Percentiles rank a stretch among this genome's conserved stretches.
phyloP scores from a whole-genome alignment of 1,140 invertebrate species.

The Frieseomelitta varia region DNA sequence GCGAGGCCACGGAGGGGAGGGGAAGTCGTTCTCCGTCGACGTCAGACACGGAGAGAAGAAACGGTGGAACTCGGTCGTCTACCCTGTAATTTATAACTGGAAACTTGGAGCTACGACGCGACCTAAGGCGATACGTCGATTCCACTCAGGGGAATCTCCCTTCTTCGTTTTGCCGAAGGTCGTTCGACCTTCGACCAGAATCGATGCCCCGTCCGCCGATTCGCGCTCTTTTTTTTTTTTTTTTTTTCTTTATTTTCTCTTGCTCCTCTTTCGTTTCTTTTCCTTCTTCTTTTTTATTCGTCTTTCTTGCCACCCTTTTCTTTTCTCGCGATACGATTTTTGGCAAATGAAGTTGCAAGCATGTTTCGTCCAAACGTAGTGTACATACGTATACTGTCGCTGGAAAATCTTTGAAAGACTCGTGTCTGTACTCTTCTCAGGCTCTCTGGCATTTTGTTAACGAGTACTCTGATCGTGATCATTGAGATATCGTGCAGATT shows the following conservation, averaged over 20 bases:
- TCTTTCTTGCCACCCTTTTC: not conserved
- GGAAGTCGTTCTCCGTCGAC: not conserved
- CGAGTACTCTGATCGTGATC: too few species aligned
- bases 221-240: constrained; percentile 7
- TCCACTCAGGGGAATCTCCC: constrained; percentile 64
- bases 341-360: too few species aligned
- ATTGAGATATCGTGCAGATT: too few species aligned
- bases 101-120: constrained; percentile 69
- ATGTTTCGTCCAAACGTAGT: too few species aligned
- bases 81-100: constrained; percentile 71
- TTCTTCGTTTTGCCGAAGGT: constrained; percentile 61
- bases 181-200: constrained; percentile 65
- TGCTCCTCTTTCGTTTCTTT: not conserved
- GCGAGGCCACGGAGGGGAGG: constrained; percentile 1
- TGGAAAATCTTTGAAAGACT: too few species aligned
- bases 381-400: too few species aligned
- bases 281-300: too few species aligned
- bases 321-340: too few species aligned
- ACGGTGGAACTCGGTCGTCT: constrained; percentile 68
- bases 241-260: not conserved
- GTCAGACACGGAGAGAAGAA: constrained; percentile 37
- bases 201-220: constrained; percentile 54
- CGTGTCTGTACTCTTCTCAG: too few species aligned
- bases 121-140: constrained; percentile 70
- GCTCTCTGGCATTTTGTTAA: too few species aligned